A percentile compares a stretch with the other conserved stretches of the same genome.
Evolutionary conservation across 2,888 invertebrate species (phyloP).

Genomic region (Rotaria sp.): DNA sequence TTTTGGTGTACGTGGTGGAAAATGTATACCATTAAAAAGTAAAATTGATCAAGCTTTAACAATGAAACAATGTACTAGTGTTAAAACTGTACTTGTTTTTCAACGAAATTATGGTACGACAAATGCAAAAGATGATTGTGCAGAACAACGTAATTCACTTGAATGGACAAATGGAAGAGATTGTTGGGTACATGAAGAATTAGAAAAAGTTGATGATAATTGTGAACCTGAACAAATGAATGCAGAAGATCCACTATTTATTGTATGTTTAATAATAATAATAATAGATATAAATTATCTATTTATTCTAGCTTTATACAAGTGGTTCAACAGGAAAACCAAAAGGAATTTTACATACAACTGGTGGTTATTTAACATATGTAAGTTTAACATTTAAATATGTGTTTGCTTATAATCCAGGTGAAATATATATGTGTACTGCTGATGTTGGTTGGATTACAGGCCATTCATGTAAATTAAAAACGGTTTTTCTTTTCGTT

Average conservation of each 20-base stretch:
- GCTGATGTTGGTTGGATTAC: conserved; percentile 41
- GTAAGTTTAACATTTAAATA: conserved; percentile 32
- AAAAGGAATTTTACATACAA: conserved; percentile 39
- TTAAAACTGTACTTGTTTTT: conserved; percentile 38
- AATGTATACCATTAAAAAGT: conserved; percentile 32
- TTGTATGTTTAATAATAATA: conserved; percentile 71
- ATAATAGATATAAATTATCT: conserved; percentile 26
- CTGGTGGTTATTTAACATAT: conserved; percentile 37
- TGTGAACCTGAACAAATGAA: conserved; percentile 91
- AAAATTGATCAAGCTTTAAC: conserved; percentile 35
- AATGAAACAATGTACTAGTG: conserved; percentile 23
- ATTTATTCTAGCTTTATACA: conserved; percentile 40
- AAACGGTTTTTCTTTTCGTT: not conserved
- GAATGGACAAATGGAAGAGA: conserved; percentile 62
- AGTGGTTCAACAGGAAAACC: conserved; percentile 47
- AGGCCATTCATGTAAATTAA: conserved; percentile 33
- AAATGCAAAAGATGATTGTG: not conserved
- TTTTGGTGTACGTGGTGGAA: conserved; percentile 32
- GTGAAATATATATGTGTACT: conserved; percentile 37
- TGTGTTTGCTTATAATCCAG: conserved; percentile 34
- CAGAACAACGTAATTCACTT: not conserved
- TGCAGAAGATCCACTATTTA: conserved; percentile 90
- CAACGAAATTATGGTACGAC: not conserved
- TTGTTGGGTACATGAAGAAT: conserved; percentile 80
- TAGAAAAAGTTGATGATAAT: conserved; percentile 70